Conservation (phyloP, 2,113 vertebrate genomes). For the Nesospiza acunhae region DNA sequence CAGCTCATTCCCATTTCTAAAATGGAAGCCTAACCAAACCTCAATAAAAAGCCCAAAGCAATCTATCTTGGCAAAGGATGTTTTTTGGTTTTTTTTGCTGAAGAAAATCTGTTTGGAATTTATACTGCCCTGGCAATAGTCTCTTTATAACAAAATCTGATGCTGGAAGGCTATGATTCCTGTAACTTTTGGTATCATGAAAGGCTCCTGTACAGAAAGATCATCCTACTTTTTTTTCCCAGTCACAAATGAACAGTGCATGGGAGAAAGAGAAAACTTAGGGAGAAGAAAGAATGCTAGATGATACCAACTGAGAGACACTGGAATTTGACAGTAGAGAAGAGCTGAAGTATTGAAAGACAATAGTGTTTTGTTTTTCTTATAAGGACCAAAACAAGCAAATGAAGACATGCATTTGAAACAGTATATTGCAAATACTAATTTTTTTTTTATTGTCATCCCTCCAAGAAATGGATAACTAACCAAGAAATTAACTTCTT, state of each 20-base stretch:
- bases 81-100: neutral
- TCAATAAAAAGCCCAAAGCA: neutral
- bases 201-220: neutral
- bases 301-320: neutral
- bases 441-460: neutral
- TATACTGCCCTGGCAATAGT: neutral
- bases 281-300: neutral
- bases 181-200: neutral
- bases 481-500: neutral
- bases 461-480: neutral
- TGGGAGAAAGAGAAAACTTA: neutral
- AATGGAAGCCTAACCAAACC: neutral
- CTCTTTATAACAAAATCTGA: neutral
- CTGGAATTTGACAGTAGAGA: neutral
- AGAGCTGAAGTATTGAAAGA: neutral
- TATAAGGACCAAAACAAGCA: neutral
- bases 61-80: neutral
- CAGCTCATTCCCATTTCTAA: neutral
- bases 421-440: neutral
- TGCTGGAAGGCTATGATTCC: neutral
- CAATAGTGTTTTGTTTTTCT: neutral
- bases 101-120: conserved; percentile 25
- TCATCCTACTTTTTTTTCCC: neutral
- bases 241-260: neutral
- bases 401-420: neutral